phyloP scores from a whole-genome alignment of 1,140 invertebrate species.

The Heliothis subflexa region DNA sequence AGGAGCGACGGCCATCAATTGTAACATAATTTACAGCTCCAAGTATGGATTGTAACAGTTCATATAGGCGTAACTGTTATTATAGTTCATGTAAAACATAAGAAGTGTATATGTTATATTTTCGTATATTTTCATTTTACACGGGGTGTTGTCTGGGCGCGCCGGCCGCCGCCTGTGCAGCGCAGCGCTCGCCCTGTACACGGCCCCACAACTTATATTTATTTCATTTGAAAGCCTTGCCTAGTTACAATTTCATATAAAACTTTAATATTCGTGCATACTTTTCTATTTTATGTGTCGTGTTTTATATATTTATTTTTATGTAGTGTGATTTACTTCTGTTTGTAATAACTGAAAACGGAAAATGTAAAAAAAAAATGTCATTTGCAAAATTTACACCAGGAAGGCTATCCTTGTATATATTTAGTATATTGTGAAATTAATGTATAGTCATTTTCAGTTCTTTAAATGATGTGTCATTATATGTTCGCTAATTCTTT shows the following conservation, averaged over 20 bases:
- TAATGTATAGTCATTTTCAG: constrained; percentile 77
- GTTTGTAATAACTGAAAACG: constrained; percentile 82
- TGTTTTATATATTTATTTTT: constrained; percentile 82
- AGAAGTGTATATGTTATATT: constrained; percentile 85
- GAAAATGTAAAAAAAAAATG: constrained; percentile 75
- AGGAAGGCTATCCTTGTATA: constrained; percentile 76
- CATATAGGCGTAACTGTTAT: constrained; percentile 83
- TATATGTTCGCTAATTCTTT: constrained; percentile 62
- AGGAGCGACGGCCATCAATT: constrained; percentile 63
- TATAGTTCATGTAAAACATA: constrained; percentile 85
- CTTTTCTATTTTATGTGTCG: constrained; percentile 79
- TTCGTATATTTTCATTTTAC: constrained; percentile 76
- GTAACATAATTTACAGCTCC: constrained; percentile 82
- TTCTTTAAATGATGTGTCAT: constrained; percentile 65
- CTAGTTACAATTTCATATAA: constrained; percentile 76
- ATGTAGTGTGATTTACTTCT: constrained; percentile 83
- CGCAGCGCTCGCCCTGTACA: constrained; percentile 55
- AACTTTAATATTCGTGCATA: constrained; percentile 67
- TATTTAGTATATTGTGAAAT: constrained; percentile 80
- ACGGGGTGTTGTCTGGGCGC: constrained; percentile 35
- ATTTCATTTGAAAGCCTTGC: constrained; percentile 76
- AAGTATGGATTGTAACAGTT: constrained; percentile 79
- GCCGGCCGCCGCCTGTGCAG: constrained; percentile 19
- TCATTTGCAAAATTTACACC: constrained; percentile 68
- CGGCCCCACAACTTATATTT: constrained; percentile 61